These are phyloP conservation scores for Dicycla oo DNA, from an alignment of 2,888 invertebrate species.

Conservation along the genomic window DNA sequence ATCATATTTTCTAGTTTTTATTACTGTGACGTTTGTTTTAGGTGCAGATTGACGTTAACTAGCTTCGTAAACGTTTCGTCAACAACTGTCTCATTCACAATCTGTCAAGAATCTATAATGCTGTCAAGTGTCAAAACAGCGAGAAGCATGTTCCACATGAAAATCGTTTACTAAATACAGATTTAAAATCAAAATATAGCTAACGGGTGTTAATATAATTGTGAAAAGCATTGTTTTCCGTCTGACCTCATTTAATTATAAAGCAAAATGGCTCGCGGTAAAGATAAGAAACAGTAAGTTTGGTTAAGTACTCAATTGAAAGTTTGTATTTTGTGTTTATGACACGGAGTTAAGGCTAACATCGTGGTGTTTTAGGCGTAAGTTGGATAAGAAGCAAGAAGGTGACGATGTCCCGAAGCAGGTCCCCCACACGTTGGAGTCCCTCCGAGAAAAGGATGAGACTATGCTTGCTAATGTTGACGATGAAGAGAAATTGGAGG, in stretches of 20 bases:
- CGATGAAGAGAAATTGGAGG: constrained; percentile 94
- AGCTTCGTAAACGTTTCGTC: constrained; percentile 9
- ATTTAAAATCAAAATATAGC: constrained; percentile 1
- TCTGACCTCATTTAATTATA: background rate
- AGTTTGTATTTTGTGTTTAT: constrained; percentile 28
- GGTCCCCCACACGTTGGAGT: constrained; percentile 97
- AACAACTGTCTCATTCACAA: constrained; percentile 9
- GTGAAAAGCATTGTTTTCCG: background rate
- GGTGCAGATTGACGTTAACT: background rate
- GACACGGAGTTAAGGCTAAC: constrained; percentile 34
- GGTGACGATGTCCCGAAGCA: constrained; percentile 87
- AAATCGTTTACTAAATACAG: constrained; percentile 20
- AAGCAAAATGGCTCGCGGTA: constrained; percentile 85
- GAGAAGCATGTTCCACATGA: constrained; percentile 35
- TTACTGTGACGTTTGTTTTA: background rate
- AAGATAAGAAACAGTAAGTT: constrained; percentile 88
- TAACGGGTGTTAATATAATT: background rate
- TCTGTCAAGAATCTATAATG: no score
- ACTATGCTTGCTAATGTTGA: constrained; percentile 95
- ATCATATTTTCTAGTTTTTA: no score
- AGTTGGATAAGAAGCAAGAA: constrained; percentile 87
- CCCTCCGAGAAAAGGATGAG: constrained; percentile 97
- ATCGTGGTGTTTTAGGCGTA: constrained; percentile 77
- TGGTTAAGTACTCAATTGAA: constrained; percentile 63
- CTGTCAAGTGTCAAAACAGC: constrained; percentile 26